Percentiles rank a stretch among this genome's conserved stretches.
Conservation (phyloP, 1,140 invertebrate genomes). For the Lordiphosa collinella region DNA sequence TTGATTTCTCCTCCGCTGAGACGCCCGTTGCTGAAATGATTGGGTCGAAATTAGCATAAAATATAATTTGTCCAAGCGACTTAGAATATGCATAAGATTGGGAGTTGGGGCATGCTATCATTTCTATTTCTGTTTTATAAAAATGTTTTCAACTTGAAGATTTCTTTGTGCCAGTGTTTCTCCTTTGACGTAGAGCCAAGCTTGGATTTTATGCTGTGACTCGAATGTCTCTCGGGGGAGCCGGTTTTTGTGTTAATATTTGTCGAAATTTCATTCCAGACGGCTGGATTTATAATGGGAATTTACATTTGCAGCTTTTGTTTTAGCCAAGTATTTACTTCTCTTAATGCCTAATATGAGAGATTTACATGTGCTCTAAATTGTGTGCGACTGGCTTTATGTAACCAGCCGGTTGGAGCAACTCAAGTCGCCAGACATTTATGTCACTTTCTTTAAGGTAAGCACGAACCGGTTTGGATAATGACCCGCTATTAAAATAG, state of each 20-base stretch:
- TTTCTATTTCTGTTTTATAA: slow-evolving; percentile 66
- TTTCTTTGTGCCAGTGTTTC: slow-evolving; percentile 31
- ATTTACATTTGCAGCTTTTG: slow-evolving; percentile 33
- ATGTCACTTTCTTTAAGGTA: slow-evolving; percentile 37
- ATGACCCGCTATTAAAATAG: slow-evolving; percentile 45
- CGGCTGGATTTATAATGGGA: slow-evolving; percentile 24
- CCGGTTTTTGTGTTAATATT: slow-evolving; percentile 58
- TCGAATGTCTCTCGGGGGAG: slow-evolving; percentile 16
- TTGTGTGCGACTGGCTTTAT: slow-evolving; percentile 30
- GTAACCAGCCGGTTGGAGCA: slow-evolving; percentile 34
- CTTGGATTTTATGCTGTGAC: not conserved
- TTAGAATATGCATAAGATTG: slow-evolving; percentile 43
- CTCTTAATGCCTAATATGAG: slow-evolving; percentile 29
- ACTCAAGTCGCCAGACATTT: slow-evolving; percentile 25
- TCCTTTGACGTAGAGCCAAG: slow-evolving; percentile 28
- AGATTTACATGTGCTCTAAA: slow-evolving; percentile 37
- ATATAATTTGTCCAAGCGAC: slow-evolving; percentile 15
- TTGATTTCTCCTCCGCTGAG: slow-evolving; percentile 85
- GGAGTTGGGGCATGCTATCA: slow-evolving; percentile 55
- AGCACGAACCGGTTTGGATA: slow-evolving; percentile 25
- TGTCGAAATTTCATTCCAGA: slow-evolving; percentile 42
- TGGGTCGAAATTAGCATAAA: slow-evolving; percentile 68
- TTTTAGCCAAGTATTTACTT: slow-evolving; percentile 38
- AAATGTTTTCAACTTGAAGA: slow-evolving; percentile 50
- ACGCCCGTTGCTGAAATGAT: slow-evolving; percentile 82